A percentile compares a stretch with the other conserved stretches of the same genome.
Conservation (phyloP, 1,140 invertebrate genomes). For the Drosophila subobscura region DNA sequence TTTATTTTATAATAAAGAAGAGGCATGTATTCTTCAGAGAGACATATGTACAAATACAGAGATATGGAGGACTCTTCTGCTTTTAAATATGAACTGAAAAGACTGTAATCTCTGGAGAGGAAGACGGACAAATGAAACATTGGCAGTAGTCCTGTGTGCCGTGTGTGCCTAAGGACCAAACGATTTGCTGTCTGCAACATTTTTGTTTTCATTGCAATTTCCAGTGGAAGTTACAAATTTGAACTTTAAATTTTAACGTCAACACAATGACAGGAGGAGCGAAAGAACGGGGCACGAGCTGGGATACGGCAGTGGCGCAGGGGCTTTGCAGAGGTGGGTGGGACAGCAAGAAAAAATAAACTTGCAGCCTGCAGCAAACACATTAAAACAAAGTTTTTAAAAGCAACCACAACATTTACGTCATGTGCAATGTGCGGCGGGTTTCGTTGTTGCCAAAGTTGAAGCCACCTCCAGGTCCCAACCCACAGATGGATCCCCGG, state of each 20-base stretch:
- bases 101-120: too few relatives aligned
- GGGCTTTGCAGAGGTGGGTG: conserved; percentile 1
- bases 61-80: too few relatives aligned
- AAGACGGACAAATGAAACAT: too few relatives aligned
- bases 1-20: too few relatives aligned
- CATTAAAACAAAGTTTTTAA: conserved; percentile 77
- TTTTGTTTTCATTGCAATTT: conserved; percentile 45
- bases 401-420: conserved; percentile 72
- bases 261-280: conserved; percentile 26
- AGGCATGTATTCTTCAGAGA: too few relatives aligned
- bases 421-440: conserved; percentile 64
- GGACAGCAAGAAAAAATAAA: conserved; percentile 34
- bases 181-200: conserved; percentile 16
- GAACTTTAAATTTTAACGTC: conserved; percentile 60
- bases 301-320: background rate
- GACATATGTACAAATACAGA: too few relatives aligned
- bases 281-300: too few relatives aligned
- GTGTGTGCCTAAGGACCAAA: background rate
- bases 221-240: conserved; percentile 45
- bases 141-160: too few relatives aligned
- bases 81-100: too few relatives aligned
- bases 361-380: conserved; percentile 52
- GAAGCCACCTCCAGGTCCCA: conserved; percentile 19
- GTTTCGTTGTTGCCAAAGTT: conserved; percentile 50
- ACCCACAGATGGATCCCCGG: conserved; percentile 1